Percentiles rank a stretch among this genome's conserved stretches.
These are phyloP conservation scores for Caiman crocodilus DNA, from an alignment of 2,797 vertebrate genomes.

Conservation along the genomic window DNA sequence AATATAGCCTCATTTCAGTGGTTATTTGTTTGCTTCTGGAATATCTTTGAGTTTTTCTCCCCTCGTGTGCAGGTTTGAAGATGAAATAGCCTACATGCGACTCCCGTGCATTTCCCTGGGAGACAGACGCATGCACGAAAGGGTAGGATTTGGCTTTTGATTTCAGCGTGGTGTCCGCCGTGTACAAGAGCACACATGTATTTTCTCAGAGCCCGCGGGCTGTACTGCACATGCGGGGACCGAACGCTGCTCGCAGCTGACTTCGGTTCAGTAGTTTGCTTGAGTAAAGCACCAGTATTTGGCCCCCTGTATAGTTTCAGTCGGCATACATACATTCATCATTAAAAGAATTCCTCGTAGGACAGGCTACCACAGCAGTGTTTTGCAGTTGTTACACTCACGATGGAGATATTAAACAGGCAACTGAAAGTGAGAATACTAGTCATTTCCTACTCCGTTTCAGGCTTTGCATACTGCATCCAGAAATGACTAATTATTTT, in stretches of 20 bases:
- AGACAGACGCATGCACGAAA: constrained; percentile 36
- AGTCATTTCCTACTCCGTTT: not conserved
- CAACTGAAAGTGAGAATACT: not conserved
- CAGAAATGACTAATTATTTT: fast-evolving
- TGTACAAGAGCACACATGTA: constrained; percentile 21
- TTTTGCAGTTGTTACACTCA: not conserved
- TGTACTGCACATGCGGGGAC: constrained; percentile 55
- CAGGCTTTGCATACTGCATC: not conserved
- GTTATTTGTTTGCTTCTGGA: constrained; percentile 45
- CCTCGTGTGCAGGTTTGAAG: constrained; percentile 5
- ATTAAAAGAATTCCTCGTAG: not conserved
- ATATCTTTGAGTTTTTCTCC: not conserved
- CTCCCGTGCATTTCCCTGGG: not conserved
- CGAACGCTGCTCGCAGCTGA: constrained; percentile 35
- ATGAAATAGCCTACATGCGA: constrained; percentile 19
- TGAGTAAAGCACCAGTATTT: not conserved
- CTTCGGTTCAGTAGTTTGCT: constrained; percentile 34
- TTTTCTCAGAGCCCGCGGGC: constrained; percentile 45
- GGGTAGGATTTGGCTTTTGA: constrained; percentile 49
- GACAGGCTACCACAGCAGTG: not conserved
- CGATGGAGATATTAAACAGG: not conserved
- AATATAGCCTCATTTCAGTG: not conserved
- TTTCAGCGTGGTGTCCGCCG: constrained; percentile 57
- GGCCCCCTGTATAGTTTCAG: not conserved
- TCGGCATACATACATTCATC: not conserved